phyloP scores from a whole-genome alignment of 2,113 vertebrate genomes.

The Collichthys lucidus region DNA sequence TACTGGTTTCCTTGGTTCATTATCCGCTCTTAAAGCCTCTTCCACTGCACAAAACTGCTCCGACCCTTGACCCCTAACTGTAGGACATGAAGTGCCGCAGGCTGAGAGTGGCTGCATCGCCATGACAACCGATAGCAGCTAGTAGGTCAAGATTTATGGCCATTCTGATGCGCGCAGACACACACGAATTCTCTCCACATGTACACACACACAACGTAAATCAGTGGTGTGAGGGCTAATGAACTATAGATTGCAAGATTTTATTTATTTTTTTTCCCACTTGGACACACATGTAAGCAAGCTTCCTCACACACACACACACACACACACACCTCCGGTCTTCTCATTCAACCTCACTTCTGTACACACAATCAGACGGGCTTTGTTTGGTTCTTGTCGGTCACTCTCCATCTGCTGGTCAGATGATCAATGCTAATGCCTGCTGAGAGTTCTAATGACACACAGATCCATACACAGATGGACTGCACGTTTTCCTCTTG shows the following conservation, averaged over 20 bases:
- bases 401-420: slow-evolving; percentile 78
- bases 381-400: slow-evolving; percentile 71
- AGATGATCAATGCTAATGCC: slow-evolving; percentile 81
- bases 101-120: slow-evolving; percentile 47
- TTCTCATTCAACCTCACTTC: slow-evolving; percentile 23
- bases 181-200: slow-evolving; percentile 19
- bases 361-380: slow-evolving; percentile 33
- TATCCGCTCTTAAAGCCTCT: slow-evolving; percentile 51
- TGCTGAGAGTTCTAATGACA: slow-evolving; percentile 76
- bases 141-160: slow-evolving; percentile 65
- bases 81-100: slow-evolving; percentile 46
- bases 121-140: slow-evolving; percentile 59
- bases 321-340: background rate
- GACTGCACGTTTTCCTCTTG: slow-evolving; percentile 41
- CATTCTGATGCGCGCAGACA: slow-evolving; percentile 35
- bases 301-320: background rate
- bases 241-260: slow-evolving; percentile 54
- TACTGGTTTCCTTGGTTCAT: slow-evolving; percentile 63
- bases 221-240: slow-evolving; percentile 45
- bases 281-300: slow-evolving; percentile 36
- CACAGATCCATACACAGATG: slow-evolving; percentile 71
- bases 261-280: slow-evolving; percentile 24
- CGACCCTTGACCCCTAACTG: slow-evolving; percentile 64
- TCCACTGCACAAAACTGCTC: slow-evolving; percentile 50
- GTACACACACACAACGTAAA: slow-evolving; percentile 24